Percentiles rank a stretch among this genome's conserved stretches.
These are phyloP conservation scores for human DNA, from an alignment of 2,113 vertebrate genomes.

Conservation along the genomic window DNA sequence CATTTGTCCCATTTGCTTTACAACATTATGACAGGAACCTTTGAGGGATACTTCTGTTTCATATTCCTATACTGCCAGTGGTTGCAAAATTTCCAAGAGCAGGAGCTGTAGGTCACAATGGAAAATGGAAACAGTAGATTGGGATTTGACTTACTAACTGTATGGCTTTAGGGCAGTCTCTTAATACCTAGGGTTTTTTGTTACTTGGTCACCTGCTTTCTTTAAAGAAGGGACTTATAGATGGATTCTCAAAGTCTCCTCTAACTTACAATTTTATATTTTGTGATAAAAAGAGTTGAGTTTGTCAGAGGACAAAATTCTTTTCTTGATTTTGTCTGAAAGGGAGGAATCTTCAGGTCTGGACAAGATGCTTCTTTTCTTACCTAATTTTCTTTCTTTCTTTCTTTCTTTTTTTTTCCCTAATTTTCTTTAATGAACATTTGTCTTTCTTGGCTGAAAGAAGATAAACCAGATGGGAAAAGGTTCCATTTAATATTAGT, in stretches of 20 bases:
- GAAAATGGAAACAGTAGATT: constrained; percentile 4
- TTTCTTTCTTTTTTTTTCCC: constrained; percentile 51
- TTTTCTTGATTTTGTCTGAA: not conserved
- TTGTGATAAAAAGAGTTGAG: not conserved
- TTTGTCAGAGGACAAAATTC: not conserved
- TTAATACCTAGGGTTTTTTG: not conserved
- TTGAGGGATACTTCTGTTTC: not conserved
- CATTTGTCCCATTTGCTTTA: constrained; percentile 27
- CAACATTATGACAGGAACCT: not conserved
- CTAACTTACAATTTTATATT: not conserved
- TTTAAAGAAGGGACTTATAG: not conserved
- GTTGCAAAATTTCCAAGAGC: constrained; percentile 9
- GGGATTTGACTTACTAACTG: not conserved
- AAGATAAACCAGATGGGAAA: not conserved
- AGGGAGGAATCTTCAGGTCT: not conserved
- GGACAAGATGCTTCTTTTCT: not conserved
- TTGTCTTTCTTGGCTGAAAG: not conserved
- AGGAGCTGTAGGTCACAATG: not conserved
- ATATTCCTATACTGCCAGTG: not conserved
- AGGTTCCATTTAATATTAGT: not conserved
- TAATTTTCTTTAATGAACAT: not conserved
- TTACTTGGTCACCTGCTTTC: not conserved
- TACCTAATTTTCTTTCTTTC: not conserved
- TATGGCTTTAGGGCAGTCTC: not conserved
- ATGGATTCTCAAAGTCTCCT: not conserved